These are phyloP conservation scores for Poeciliopsis presidionis DNA, from an alignment of 2,797 vertebrate genomes.

Conservation along the genomic window DNA sequence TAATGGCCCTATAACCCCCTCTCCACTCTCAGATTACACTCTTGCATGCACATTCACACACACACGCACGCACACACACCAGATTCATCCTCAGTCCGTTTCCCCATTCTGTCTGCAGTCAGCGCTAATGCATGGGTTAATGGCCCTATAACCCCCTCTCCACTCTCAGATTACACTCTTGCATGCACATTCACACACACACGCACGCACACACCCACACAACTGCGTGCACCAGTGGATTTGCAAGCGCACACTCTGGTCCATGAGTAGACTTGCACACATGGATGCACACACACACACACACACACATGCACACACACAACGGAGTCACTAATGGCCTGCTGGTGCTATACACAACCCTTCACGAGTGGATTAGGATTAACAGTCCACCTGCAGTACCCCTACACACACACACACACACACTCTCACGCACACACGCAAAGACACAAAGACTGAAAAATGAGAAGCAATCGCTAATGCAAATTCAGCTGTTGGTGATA, in stretches of 20 bases:
- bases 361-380: slow-evolving; percentile 70
- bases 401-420: slow-evolving; percentile 8
- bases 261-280: not conserved
- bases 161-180: slow-evolving; percentile 72
- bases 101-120: slow-evolving; percentile 43
- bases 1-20: no score
- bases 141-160: slow-evolving; percentile 58
- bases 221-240: slow-evolving; percentile 13
- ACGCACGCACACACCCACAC: slow-evolving; percentile 12
- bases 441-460: slow-evolving; percentile 12
- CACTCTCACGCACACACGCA: slow-evolving; percentile 7
- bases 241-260: slow-evolving; percentile 7
- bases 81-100: slow-evolving; percentile 23
- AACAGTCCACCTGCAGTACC: slow-evolving; percentile 43
- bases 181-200: not conserved
- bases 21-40: no score
- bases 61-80: slow-evolving; percentile 15
- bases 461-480: slow-evolving; percentile 68
- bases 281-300: slow-evolving; percentile 6
- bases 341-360: slow-evolving; percentile 26
- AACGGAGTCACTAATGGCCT: slow-evolving; percentile 54
- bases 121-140: slow-evolving; percentile 74
- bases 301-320: slow-evolving; percentile 12
- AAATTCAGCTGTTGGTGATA: slow-evolving; percentile 55
- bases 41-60: slow-evolving; percentile 16